Percentiles rank a stretch among this genome's conserved stretches.
Evolutionary conservation across 2,888 invertebrate species (phyloP).

Genomic region (Campopleginae sp.): DNA sequence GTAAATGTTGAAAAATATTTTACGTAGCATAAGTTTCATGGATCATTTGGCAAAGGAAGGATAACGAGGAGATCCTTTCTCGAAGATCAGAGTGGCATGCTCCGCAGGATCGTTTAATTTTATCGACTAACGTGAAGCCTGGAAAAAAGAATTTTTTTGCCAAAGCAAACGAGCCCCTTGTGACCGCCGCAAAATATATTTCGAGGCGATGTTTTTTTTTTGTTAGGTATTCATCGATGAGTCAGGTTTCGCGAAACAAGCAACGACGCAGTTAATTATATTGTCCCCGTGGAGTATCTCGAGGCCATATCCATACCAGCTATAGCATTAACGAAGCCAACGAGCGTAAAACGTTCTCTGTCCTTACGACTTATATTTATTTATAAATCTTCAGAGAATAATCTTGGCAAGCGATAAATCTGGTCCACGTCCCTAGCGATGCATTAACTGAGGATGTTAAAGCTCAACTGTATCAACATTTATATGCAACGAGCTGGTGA

Average conservation of each 20-base stretch:
- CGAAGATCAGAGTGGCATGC: not conserved
- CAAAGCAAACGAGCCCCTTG: conserved; percentile 48
- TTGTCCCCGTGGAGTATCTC: conserved; percentile 38
- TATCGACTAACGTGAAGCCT: not conserved
- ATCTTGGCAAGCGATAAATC: conserved; percentile 65
- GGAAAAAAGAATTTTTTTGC: not conserved
- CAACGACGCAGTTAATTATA: conserved; percentile 53
- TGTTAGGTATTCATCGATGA: conserved; percentile 44
- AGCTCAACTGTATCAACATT: conserved; percentile 48
- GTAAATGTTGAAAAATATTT: not conserved
- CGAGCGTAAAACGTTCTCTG: conserved; percentile 44
- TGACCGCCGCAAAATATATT: conserved; percentile 26
- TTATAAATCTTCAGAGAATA: conserved; percentile 66
- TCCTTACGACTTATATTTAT: conserved; percentile 56
- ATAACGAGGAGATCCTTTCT: not conserved
- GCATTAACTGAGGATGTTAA: conserved; percentile 59
- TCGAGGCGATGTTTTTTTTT: not conserved
- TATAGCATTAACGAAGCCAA: conserved; percentile 41
- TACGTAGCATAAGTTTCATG: not conserved
- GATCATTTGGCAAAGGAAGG: not conserved
- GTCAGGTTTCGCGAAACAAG: conserved; percentile 15
- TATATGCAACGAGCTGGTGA: conserved; percentile 46
- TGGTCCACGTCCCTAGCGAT: conserved; percentile 65
- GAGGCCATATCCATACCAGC: conserved; percentile 40
- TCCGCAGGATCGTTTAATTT: not conserved